Percentiles rank a stretch among this genome's conserved stretches.
These are phyloP conservation scores for Kryptolebias ocellatus DNA, from an alignment of 2,797 vertebrate genomes.

Conservation along the genomic window DNA sequence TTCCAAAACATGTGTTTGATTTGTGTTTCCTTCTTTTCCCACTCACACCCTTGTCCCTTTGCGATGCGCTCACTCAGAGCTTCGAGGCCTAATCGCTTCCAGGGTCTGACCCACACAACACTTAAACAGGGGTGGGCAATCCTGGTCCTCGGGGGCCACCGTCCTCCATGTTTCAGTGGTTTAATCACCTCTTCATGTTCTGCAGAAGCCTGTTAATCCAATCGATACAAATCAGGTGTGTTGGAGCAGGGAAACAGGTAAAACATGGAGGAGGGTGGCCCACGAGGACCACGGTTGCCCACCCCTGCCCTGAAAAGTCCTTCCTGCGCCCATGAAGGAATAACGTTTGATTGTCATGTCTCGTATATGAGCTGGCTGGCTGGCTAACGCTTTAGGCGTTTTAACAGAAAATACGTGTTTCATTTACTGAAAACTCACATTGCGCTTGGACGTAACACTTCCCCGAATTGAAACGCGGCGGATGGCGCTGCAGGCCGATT, in stretches of 20 bases:
- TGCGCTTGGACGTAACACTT: too few relatives aligned
- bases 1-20: slow-evolving; percentile 44
- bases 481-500: neutral
- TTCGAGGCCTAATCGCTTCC: slow-evolving; percentile 79
- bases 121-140: too few relatives aligned
- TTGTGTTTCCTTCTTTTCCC: slow-evolving; percentile 37
- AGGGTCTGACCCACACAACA: slow-evolving; percentile 62
- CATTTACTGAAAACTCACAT: slow-evolving; percentile 22
- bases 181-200: too few relatives aligned
- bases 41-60: slow-evolving; percentile 53
- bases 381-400: neutral
- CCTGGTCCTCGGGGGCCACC: too few relatives aligned
- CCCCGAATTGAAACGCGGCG: neutral
- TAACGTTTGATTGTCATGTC: slow-evolving; percentile 27
- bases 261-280: too few relatives aligned
- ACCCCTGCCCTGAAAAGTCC: slow-evolving; percentile 40
- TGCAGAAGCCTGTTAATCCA: too few relatives aligned
- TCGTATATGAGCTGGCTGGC: slow-evolving; percentile 4
- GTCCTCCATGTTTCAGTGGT: too few relatives aligned
- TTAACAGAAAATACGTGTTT: slow-evolving; percentile 35
- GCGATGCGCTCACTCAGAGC: slow-evolving; percentile 66
- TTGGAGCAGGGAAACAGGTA: too few relatives aligned
- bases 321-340: slow-evolving; percentile 41
- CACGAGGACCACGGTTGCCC: too few relatives aligned
- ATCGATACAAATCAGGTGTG: too few relatives aligned